A percentile compares a stretch with the other conserved stretches of the same genome.
phyloP scores from a whole-genome alignment of 2,888 invertebrate species.

The Sinohyriopsis cumingii region DNA sequence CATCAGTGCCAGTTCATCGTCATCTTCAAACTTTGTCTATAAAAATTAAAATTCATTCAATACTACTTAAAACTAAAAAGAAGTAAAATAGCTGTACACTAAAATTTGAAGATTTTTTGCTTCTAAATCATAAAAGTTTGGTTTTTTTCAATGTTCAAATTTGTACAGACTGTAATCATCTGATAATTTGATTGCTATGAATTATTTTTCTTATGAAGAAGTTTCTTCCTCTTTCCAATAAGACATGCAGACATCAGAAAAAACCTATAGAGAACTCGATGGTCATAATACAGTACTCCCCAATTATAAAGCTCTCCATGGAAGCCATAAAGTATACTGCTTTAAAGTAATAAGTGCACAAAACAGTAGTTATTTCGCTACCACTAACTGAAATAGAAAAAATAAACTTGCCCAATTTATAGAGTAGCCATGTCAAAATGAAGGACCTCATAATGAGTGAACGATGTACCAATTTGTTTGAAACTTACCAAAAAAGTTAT shows the following conservation, averaged over 20 bases:
- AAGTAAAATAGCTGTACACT: conserved; percentile 1
- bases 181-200: neutral
- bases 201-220: neutral
- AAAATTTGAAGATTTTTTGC: neutral
- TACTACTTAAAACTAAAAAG: neutral
- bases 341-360: no score
- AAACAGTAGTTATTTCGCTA: neutral
- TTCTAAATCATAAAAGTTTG: neutral
- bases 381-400: neutral
- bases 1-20: conserved; percentile 60
- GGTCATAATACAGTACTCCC: no score
- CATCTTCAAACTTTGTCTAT: conserved; percentile 25
- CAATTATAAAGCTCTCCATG: no score
- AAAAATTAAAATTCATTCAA: conserved; percentile 3
- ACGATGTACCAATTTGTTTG: no score
- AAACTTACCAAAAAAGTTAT: no score
- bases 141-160: no score
- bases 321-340: no score
- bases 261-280: no score
- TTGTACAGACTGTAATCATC: neutral
- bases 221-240: no score
- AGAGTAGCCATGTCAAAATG: no score
- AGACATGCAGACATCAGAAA: no score
- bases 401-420: neutral
- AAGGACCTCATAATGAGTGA: no score